These are phyloP conservation scores for Pogona vitticeps DNA, from an alignment of 2,113 vertebrate species.

Conservation along the genomic window DNA sequence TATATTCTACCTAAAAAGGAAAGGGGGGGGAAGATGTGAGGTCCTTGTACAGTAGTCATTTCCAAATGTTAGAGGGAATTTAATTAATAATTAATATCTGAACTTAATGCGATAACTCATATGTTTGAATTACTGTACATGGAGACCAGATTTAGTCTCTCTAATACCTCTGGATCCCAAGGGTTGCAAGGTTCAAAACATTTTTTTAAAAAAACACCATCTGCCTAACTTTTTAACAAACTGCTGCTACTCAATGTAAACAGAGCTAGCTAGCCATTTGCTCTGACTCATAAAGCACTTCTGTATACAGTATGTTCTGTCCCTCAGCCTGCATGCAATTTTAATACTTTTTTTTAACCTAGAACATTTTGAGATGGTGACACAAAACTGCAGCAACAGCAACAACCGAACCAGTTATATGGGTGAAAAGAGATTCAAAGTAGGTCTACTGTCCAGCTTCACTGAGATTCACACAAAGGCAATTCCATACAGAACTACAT, in stretches of 20 bases:
- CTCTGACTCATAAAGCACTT: background rate
- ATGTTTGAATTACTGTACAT: too few relatives aligned
- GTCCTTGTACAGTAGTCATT: background rate
- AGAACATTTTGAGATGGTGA: background rate
- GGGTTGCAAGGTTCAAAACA: background rate
- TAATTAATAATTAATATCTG: conserved; percentile 12
- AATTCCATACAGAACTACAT: too few relatives aligned
- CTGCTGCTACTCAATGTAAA: background rate
- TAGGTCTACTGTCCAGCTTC: background rate
- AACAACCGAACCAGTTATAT: background rate
- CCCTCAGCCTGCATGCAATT: background rate
- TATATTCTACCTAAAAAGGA: background rate
- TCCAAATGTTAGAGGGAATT: background rate
- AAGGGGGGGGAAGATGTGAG: too few relatives aligned
- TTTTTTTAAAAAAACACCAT: background rate
- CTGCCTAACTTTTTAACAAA: background rate
- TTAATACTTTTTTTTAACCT: background rate
- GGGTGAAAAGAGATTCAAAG: too few relatives aligned
- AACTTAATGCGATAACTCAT: background rate
- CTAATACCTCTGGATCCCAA: background rate
- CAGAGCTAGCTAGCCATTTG: background rate
- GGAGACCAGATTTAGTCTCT: background rate
- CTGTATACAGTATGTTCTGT: too few relatives aligned
- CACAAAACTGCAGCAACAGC: background rate
- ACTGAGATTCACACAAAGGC: too few relatives aligned